Conservation (phyloP, 2,113 vertebrate species). For the Leptobrachium leishanense region DNA sequence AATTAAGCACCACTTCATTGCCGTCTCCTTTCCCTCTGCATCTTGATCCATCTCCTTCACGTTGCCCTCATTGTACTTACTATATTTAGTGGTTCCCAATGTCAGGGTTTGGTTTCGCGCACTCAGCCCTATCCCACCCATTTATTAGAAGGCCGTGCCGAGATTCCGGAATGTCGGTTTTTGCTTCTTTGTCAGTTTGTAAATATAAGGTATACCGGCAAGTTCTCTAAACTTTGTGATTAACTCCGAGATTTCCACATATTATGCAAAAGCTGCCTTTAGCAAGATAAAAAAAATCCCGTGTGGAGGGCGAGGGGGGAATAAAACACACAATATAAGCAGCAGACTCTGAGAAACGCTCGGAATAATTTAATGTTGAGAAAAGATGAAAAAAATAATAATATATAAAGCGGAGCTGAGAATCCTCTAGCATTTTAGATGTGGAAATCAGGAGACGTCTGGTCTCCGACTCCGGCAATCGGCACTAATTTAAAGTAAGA, state of each 20-base stretch:
- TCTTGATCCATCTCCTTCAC: conserved; percentile 33
- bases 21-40: conserved; percentile 21
- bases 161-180: conserved; percentile 13
- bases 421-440: too few species aligned
- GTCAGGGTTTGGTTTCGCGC: conserved; percentile 44
- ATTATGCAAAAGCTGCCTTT: conserved; percentile 5
- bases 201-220: conserved; percentile 40
- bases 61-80: conserved; percentile 42
- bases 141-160: conserved; percentile 23
- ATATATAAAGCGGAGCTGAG: too few species aligned
- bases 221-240: conserved; percentile 33
- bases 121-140: conserved; percentile 20
- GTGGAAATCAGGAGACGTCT: too few species aligned
- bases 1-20: conserved; percentile 9
- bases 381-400: not conserved
- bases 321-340: conserved; percentile 17
- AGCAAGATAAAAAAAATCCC: not conserved
- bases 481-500: too few species aligned
- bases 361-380: not conserved
- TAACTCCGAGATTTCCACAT: conserved; percentile 32
- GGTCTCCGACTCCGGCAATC: too few species aligned
- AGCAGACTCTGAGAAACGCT: not conserved
- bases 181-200: conserved; percentile 18
- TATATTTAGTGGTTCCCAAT: conserved; percentile 46
- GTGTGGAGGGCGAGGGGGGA: not conserved